Percentiles rank a stretch among this genome's conserved stretches.
phyloP scores from a whole-genome alignment of 2,113 vertebrate genomes.

The Odocoileus hemionus region DNA sequence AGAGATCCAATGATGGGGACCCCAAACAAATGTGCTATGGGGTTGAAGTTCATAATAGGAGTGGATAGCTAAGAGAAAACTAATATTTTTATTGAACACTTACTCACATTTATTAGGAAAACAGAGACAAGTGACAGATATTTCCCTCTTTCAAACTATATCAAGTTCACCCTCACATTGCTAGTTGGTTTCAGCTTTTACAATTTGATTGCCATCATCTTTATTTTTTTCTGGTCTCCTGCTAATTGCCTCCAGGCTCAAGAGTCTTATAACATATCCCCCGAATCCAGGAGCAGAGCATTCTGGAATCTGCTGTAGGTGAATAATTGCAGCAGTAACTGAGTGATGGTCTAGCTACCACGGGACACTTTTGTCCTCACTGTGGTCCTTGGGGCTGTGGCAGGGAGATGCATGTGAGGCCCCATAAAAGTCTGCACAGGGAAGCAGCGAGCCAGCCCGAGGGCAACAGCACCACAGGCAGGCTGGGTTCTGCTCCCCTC shows the following conservation, averaged over 20 bases:
- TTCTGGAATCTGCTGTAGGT: slow-evolving; percentile 54
- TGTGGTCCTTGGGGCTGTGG: not conserved
- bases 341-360: slow-evolving; percentile 70
- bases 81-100: not conserved
- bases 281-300: not conserved
- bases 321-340: slow-evolving; percentile 49
- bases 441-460: not conserved
- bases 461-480: not conserved
- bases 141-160: slow-evolving; percentile 38
- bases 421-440: not conserved
- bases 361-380: not conserved
- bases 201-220: slow-evolving; percentile 52
- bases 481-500: not conserved
- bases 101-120: slow-evolving; percentile 10
- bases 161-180: slow-evolving; percentile 18
- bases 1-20: not conserved
- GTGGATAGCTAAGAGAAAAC: not conserved
- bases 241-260: slow-evolving; percentile 68
- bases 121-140: not conserved
- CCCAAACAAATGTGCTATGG: not conserved
- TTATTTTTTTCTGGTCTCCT: slow-evolving; percentile 56
- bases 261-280: slow-evolving; percentile 22
- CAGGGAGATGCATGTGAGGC: not conserved
- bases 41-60: not conserved
- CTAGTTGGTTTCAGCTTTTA: slow-evolving; percentile 52